Base-by-base conservation (phyloP, 2,888 invertebrate species). In the Xanthorhoe spadicearia region DNA sequence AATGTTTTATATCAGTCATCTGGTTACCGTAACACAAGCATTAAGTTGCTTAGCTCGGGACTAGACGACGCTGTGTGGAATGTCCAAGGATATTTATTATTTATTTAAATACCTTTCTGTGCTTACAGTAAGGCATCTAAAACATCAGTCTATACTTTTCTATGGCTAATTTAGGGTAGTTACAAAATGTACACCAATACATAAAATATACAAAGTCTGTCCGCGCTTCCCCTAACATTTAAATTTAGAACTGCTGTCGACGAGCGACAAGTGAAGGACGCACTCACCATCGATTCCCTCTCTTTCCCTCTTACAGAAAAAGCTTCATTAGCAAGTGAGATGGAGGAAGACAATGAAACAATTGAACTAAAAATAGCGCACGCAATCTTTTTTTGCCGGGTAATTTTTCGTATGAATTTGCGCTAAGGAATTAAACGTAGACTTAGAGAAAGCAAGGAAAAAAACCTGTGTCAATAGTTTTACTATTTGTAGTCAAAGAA, bases 201-300 rank as follows among this genome's bases (percentile, higher is more conserved):
- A 28, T 13, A 59, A 38, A 46, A 38, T 5, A 13, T 13, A 13
- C 38, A 43, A 43, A 43, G 38, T 23, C 32, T 23, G 7, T 4
- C 32, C 32, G 32, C 51, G 43, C 17, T 58, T 35, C 60, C 38
- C 51, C 19, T 9, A 52, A 60, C 49, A 49, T 68, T 64, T 64
- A 69, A 61, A 72, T 67, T 58, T 70, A 67, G 68, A 70, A 67
- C 38, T 18, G 61, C 8, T 32, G 54, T 78, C 80, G 78, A 77
- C 77, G 79, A 80, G 77, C 87, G 88, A 86, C 89, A 87, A 88
- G 83, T 87, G 91, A 90, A 92, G 92, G 90, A 89, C 91, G 88
- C 81, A 79, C 76, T 79, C 80, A 81, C 78, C 81, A 77, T 78
- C 60, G 53, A 53, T 63, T 54, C 35, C n/a, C 55, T 81, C 82